phyloP scores from a whole-genome alignment of 2,888 invertebrate genomes.

The Drosophila melanosoma region DNA sequence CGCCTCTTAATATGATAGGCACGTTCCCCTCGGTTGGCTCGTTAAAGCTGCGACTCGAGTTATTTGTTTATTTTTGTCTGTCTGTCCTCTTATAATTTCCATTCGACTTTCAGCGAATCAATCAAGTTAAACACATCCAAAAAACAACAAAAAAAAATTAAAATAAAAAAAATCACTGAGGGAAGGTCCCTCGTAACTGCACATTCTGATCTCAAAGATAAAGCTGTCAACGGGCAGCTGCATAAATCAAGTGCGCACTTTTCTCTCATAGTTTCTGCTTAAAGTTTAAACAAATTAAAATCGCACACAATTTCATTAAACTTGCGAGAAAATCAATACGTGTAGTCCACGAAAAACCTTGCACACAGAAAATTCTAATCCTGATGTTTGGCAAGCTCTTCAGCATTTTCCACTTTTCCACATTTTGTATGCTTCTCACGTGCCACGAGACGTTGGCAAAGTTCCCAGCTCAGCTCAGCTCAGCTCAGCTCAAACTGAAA shows the following conservation, averaged over 20 bases:
- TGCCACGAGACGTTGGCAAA: conserved; percentile 65
- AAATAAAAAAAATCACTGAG: conserved; percentile 17
- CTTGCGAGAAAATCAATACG: conserved; percentile 68
- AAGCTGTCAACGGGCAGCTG: conserved; percentile 59
- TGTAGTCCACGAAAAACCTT: conserved; percentile 13
- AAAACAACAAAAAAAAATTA: neutral
- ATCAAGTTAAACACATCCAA: conserved; percentile 39
- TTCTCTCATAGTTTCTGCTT: conserved; percentile 31
- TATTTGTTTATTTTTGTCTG: conserved; percentile 55
- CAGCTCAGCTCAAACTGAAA: conserved; percentile 13
- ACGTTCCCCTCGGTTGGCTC: conserved; percentile 65
- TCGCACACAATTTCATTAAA: conserved; percentile 49
- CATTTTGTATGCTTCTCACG: conserved; percentile 68
- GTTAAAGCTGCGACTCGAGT: conserved; percentile 61
- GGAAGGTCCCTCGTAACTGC: conserved; percentile 61
- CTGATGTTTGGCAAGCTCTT: conserved; percentile 40
- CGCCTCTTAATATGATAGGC: conserved; percentile 50
- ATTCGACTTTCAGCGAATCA: conserved; percentile 70
- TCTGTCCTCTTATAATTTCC: conserved; percentile 58
- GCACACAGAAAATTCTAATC: conserved; percentile 57
- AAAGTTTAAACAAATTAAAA: conserved; percentile 60
- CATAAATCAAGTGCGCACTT: conserved; percentile 66
- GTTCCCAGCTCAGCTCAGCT: conserved; percentile 52
- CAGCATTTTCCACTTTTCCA: conserved; percentile 25
- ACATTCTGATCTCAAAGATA: conserved; percentile 72